A percentile compares a stretch with the other conserved stretches of the same genome.
Evolutionary conservation across 2,797 vertebrate genomes (phyloP).

Genomic region (Falco rusticolus): DNA sequence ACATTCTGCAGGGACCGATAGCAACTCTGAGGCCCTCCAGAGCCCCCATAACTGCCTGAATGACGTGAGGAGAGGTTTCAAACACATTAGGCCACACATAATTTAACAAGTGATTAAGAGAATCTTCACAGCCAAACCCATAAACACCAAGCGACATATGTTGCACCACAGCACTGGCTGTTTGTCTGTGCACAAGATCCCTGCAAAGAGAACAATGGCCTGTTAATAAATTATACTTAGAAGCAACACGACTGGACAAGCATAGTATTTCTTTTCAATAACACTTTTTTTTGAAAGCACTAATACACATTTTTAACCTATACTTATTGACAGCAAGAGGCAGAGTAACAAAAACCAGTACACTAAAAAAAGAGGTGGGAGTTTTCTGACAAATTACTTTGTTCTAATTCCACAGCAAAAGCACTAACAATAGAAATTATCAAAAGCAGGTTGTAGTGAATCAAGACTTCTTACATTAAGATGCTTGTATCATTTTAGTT

Average conservation of each 20-base stretch:
- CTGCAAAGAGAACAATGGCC: conserved; percentile 65
- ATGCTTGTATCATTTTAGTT: neutral
- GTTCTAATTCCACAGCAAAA: neutral
- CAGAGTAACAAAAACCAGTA: neutral
- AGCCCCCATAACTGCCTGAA: conserved; percentile 98
- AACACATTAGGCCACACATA: conserved; percentile 99
- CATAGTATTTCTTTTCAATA: neutral
- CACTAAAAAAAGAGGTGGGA: neutral
- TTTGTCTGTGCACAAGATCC: conserved; percentile 97
- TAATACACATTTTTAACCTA: neutral
- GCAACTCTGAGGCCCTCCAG: conserved; percentile 95
- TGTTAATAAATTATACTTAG: neutral
- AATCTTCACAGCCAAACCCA: conserved; percentile 97
- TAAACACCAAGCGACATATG: conserved; percentile 99
- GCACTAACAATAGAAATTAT: neutral
- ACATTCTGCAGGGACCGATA: conserved; percentile 96
- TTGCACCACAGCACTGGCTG: conserved; percentile 95
- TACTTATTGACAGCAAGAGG: neutral
- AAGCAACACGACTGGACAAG: neutral
- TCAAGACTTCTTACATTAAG: neutral
- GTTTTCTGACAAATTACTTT: neutral
- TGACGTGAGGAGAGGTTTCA: conserved; percentile 97
- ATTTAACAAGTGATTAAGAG: conserved; percentile 95
- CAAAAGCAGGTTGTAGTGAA: neutral
- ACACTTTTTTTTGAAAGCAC: neutral